Evolutionary conservation across 2,888 invertebrate species (phyloP).

Genomic region (Dolomedes plantarius): DNA sequence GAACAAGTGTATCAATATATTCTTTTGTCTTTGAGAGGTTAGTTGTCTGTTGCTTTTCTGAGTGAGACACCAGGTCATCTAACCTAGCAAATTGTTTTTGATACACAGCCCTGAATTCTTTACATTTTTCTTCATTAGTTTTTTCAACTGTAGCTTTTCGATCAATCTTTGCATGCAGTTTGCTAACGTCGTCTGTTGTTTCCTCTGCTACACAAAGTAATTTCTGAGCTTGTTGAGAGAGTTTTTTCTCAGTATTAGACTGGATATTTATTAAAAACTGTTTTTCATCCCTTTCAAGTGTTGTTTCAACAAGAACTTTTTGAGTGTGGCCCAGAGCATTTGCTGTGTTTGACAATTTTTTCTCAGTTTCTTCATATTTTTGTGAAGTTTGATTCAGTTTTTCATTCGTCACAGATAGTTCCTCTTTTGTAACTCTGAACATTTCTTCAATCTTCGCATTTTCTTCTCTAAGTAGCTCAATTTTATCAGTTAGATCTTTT

Average conservation of each 20-base stretch:
- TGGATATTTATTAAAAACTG: conserved; percentile 82
- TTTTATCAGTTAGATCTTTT: conserved; percentile 82
- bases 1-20: conserved; percentile 25
- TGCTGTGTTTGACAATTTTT: too few species aligned
- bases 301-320: conserved; percentile 77
- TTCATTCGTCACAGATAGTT: conserved; percentile 74
- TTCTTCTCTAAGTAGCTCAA: conserved; percentile 84
- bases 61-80: conserved; percentile 74
- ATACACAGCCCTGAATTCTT: too few species aligned
- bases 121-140: too few species aligned
- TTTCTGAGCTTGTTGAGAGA: conserved; percentile 81
- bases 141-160: conserved; percentile 78
- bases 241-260: too few species aligned
- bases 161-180: conserved; percentile 83
- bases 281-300: conserved; percentile 82
- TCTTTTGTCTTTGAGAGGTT: conserved; percentile 14
- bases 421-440: too few species aligned
- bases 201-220: too few species aligned
- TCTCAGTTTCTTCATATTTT: conserved; percentile 75
- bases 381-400: conserved; percentile 32
- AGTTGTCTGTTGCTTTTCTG: conserved; percentile 25
- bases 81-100: too few species aligned
- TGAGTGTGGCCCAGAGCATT: conserved; percentile 80
- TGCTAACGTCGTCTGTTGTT: conserved; percentile 80
- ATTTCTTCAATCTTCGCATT: conserved; percentile 79